Conservation (phyloP, 2,797 vertebrate species). For the Pseudomugil tenellus region DNA sequence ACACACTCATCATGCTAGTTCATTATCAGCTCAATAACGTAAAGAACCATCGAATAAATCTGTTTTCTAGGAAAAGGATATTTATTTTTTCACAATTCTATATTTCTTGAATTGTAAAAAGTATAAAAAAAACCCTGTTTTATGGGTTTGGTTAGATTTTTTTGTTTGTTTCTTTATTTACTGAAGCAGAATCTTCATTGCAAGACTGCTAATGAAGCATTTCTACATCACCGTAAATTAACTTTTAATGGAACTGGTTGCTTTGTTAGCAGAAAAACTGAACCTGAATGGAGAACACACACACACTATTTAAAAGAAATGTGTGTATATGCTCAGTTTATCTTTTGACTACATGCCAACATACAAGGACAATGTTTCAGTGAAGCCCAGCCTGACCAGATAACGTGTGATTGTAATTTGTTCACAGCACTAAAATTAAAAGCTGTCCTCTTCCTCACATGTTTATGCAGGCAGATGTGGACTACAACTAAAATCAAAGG, state of each 20-base stretch:
- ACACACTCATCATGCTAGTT: neutral
- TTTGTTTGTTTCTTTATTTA: neutral
- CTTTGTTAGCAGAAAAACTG: constrained; percentile 20
- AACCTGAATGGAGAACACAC: constrained; percentile 4
- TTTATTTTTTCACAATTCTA: too few relatives aligned
- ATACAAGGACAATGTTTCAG: constrained; percentile 5
- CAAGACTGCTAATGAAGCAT: neutral
- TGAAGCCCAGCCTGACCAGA: neutral
- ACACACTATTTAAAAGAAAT: constrained; percentile 1
- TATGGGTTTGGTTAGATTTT: neutral
- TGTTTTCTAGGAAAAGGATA: constrained; percentile 1
- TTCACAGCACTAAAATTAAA: neutral
- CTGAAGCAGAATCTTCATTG: neutral
- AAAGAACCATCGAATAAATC: neutral
- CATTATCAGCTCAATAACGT: neutral
- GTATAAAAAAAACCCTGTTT: too few relatives aligned
- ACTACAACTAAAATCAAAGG: too few relatives aligned
- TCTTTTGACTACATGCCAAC: constrained; percentile 3
- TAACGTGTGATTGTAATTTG: neutral
- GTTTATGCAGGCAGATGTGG: too few relatives aligned
- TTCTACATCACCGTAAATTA: neutral
- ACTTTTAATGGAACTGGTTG: neutral
- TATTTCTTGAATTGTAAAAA: too few relatives aligned
- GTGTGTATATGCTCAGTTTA: constrained; percentile 5
- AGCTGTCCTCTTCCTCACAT: too few relatives aligned